A percentile compares a stretch with the other conserved stretches of the same genome.
Evolutionary conservation across 2,113 vertebrate genomes (phyloP).

Genomic region (Sturnira hondurensis): DNA sequence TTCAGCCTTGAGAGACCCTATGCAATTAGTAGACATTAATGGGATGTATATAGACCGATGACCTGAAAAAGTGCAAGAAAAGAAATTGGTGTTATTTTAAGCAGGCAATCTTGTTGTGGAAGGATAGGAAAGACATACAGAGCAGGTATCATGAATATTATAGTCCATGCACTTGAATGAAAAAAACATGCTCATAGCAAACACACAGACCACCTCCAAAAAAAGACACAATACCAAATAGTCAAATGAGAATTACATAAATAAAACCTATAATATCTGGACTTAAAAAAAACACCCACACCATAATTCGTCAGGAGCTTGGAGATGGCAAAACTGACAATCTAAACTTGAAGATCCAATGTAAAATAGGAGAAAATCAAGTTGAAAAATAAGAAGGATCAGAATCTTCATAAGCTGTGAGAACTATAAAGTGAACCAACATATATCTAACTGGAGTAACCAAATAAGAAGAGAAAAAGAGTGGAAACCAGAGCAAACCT

Average conservation of each 20-base stretch:
- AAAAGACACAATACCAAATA: background rate
- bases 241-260: background rate
- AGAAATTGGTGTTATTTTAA: background rate
- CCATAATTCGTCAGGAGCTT: background rate
- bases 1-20: background rate
- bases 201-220: background rate
- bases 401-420: background rate
- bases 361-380: background rate
- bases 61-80: background rate
- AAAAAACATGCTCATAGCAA: background rate
- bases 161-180: background rate
- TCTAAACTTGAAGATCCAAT: background rate
- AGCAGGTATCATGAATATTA: background rate
- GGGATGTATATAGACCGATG: background rate
- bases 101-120: background rate
- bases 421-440: background rate
- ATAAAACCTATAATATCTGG: background rate
- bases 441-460: background rate
- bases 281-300: background rate
- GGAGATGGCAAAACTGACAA: background rate
- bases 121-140: background rate
- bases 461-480: background rate
- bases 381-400: background rate
- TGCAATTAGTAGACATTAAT: background rate
- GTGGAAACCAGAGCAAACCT: background rate